Evolutionary conservation across 1,140 invertebrate species (phyloP), one percentile per base, ranked within the genome.

Genomic region (Copidosoma floridanum): DNA sequence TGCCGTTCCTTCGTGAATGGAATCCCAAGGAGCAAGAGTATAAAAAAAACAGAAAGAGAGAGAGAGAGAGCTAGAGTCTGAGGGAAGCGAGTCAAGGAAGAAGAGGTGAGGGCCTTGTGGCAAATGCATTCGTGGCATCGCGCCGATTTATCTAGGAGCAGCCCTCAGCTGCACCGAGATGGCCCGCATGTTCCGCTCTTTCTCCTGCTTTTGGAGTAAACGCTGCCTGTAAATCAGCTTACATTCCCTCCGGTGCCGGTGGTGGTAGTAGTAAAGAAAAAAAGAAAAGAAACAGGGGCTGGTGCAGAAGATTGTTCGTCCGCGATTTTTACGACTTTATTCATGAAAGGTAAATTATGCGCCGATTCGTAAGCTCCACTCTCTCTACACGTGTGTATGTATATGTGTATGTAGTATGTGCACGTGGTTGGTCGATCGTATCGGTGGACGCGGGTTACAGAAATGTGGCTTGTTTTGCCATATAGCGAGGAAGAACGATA

Each of bases 101-200:
- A 32, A 32, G 12, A 32, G 12, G 6, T 32, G 47, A 5, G 24
- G 12, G 35, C 35, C 12, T 5, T 10, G 16, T 27, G 47, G 26
- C 11, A 50, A 40, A 44, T 38, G 57, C 50, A 47, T 53, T 53
- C 57, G 50, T 18, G 18, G 57, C 50, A 55, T 63, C 53, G 40
- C 57, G 53, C 63, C 66, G 68, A 71, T 71, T 71, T 70, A 68
- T 70, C 68, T 67, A 44, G 52, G n/a, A 56, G 50, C 43, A 62
- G 2, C 26, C 37, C 11, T 27, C 4, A 44, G 14, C 20, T 21
- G n/a, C 35, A 20, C 35, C 56, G 63, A 51, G 47, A 67, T 67
- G 44, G 57, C 38, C 65, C 43, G 55, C 41, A 54, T n/a, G n/a
- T n/a, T n/a, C n/a, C n/a, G n/a, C 57, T 46, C 23, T 46, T 46